Evolutionary conservation across 2,797 vertebrate species (phyloP), one percentile per base, ranked within the genome.

Genomic region (Anguilla megastoma): DNA sequence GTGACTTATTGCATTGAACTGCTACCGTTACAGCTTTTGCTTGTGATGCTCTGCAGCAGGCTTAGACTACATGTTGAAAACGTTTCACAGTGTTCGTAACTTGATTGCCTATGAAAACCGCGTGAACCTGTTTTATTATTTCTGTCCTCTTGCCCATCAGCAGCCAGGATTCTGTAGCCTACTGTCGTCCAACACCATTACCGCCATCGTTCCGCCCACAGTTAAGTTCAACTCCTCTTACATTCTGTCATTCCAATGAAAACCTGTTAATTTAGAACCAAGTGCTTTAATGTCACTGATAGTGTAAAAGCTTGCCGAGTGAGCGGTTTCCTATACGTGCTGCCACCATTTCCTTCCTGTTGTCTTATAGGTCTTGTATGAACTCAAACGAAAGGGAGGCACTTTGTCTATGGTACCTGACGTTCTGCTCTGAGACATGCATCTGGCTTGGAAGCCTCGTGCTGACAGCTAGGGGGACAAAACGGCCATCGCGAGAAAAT

Each of bases 1-100:
- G 58, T 66, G 82, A 85, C 63, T 85, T 88, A 88, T 88, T 88
- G 87, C 83, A 69, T 48, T 85, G 63, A 74, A 88, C 71, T 30
- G 66, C 66, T 71, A 66, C 50, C 33, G 27, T 88, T 85, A 69
- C 45, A 85, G 66, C 48, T 54, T 41, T 21, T 74, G 21, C n/a
- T 36, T 6, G 21, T 52, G 82, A 16, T 30, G 48, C 80, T 83
- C 52, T 56, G 52, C 48, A 84, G 52, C 83, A 84, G 50, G 79
- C 36, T 82, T n/a, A 82, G 41, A 82, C 79, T 50, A 82, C 30
- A 12, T 24, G 41, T 50, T 50, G 41, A 21, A 79, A 82, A 82
- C 45, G 45, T 82, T 82, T 82, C 79, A 82, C 41, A 82, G 41
- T 82, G 41, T 82, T 80, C 4, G 18, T 80, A 80, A 41, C 33